Evolutionary conservation across 1,140 invertebrate genomes (phyloP).

Genomic region (Araneus ventricosus): DNA sequence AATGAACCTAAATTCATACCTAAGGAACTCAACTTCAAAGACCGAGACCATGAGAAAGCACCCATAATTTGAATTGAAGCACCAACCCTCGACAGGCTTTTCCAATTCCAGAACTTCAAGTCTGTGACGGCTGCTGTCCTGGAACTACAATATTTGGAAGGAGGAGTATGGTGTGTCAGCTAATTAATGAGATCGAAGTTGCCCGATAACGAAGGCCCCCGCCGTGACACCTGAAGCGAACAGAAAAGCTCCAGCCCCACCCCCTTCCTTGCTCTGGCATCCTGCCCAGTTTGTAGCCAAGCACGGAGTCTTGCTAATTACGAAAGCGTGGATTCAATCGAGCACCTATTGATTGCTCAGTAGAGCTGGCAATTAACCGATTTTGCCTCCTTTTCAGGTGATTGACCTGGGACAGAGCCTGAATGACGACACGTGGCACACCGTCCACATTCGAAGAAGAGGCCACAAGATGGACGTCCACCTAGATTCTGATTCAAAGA

Average conservation of each 20-base stretch:
- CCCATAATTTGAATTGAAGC: no score
- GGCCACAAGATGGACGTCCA: constrained; percentile 89
- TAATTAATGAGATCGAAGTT: neutral
- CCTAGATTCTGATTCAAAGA: constrained; percentile 88
- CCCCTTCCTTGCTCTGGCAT: neutral
- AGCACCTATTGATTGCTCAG: neutral
- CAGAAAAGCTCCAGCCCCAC: neutral
- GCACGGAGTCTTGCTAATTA: neutral
- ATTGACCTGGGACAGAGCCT: constrained; percentile 87
- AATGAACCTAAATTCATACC: no score
- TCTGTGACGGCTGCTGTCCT: no score
- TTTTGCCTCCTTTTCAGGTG: constrained; percentile 78
- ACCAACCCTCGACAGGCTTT: no score
- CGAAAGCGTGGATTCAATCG: constrained; percentile 1
- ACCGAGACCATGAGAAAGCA: no score
- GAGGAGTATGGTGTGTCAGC: neutral
- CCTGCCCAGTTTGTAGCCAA: neutral
- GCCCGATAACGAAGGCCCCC: neutral
- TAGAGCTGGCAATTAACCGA: neutral
- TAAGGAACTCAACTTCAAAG: no score
- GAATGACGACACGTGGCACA: constrained; percentile 97
- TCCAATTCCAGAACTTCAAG: no score
- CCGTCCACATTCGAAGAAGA: constrained; percentile 90
- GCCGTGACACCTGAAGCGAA: neutral
- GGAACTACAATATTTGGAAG: no score